Evolutionary conservation across 2,113 vertebrate species (phyloP).

Genomic region (Jaculus jaculus): DNA sequence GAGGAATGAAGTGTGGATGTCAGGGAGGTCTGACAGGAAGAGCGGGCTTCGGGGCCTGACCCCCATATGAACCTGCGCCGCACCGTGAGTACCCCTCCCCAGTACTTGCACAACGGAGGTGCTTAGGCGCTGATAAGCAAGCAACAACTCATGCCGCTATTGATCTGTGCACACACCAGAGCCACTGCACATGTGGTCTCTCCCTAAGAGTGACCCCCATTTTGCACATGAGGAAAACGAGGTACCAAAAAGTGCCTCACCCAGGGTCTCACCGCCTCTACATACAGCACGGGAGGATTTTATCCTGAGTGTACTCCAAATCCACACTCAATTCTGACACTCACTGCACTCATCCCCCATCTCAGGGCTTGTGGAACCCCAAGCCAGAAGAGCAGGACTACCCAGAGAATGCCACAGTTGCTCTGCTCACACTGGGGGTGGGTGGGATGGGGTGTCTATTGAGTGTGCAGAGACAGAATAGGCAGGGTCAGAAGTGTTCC

Average conservation of each 20-base stretch:
- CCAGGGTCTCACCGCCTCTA: rapidly evolving
- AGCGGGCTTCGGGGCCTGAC: conserved; percentile 45
- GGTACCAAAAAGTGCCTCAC: not conserved
- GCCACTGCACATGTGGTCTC: not conserved
- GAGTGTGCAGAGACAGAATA: not conserved
- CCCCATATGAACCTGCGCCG: conserved; percentile 43
- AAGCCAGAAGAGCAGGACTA: not conserved
- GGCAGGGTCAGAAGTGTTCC: not conserved
- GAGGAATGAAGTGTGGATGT: not conserved
- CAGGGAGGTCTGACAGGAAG: conserved; percentile 42
- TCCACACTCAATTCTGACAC: no score
- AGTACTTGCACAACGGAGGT: not conserved
- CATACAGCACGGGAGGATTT: not conserved
- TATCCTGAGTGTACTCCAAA: not conserved
- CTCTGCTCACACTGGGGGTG: not conserved
- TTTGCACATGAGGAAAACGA: not conserved
- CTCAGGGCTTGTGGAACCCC: not conserved
- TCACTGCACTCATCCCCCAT: rapidly evolving
- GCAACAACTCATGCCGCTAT: rapidly evolving
- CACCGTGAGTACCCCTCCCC: not conserved
- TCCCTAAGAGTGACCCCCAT: not conserved
- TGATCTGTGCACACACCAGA: not conserved
- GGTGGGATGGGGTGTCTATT: not conserved
- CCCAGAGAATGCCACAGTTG: not conserved
- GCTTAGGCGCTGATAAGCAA: not conserved